Conservation (phyloP, 2,888 invertebrate genomes). For the Mythimna vitellina region DNA sequence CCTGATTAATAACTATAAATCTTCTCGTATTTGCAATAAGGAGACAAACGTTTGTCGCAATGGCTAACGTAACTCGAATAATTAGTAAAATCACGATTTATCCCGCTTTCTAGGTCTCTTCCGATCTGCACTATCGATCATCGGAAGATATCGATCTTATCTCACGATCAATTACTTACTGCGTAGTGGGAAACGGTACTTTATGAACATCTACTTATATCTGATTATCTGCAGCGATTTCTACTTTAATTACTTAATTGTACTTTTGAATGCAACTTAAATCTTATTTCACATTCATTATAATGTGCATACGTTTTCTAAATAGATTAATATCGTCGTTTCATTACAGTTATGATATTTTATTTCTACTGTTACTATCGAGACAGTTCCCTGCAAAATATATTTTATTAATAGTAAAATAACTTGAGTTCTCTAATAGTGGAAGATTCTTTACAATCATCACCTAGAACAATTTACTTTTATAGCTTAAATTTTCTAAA, state of each 20-base stretch:
- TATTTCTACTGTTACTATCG: neutral
- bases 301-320: conserved; percentile 3
- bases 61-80: conserved; percentile 83
- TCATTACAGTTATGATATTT: neutral
- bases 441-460: neutral
- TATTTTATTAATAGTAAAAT: neutral
- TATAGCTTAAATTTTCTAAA: too few species aligned
- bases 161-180: conserved; percentile 74
- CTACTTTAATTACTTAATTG: conserved; percentile 51
- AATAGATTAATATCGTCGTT: neutral
- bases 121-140: conserved; percentile 84
- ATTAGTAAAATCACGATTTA: conserved; percentile 88
- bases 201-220: conserved; percentile 66
- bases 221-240: conserved; percentile 54
- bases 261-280: conserved; percentile 25
- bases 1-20: conserved; percentile 84
- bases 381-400: neutral
- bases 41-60: conserved; percentile 85
- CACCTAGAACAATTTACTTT: neutral
- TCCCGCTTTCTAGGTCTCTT: conserved; percentile 85
- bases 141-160: conserved; percentile 83
- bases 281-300: conserved; percentile 3
- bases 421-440: neutral
- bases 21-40: conserved; percentile 82
- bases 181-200: conserved; percentile 75